A percentile compares a stretch with the other conserved stretches of the same genome.
phyloP scores from a whole-genome alignment of 2,113 vertebrate species.

The Scalopus aquaticus region DNA sequence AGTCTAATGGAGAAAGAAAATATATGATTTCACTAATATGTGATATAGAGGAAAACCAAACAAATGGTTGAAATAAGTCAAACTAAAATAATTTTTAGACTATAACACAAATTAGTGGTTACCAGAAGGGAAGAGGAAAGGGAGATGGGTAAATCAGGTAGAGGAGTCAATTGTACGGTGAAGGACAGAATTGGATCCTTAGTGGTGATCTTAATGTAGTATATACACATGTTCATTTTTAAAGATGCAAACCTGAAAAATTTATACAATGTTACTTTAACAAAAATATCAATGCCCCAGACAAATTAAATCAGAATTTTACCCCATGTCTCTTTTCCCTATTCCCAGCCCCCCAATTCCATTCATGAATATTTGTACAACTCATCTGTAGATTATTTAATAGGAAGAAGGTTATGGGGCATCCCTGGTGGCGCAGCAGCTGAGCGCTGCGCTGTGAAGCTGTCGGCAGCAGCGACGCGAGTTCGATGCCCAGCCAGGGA shows the following conservation, averaged over 20 bases:
- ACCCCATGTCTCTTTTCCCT: not conserved
- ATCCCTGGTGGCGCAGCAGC: too few relatives aligned
- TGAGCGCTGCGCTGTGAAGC: too few relatives aligned
- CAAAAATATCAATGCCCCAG: not conserved
- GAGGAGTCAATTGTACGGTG: too few relatives aligned
- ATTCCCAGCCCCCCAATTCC: not conserved
- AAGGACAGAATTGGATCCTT: too few relatives aligned
- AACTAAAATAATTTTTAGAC: not conserved
- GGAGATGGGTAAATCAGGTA: not conserved
- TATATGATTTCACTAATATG: not conserved
- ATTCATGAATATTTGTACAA: not conserved
- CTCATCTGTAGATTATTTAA: not conserved
- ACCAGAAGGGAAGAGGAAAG: not conserved
- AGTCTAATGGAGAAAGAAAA: not conserved
- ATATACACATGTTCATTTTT: too few relatives aligned
- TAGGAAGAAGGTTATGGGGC: not conserved
- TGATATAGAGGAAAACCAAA: not conserved
- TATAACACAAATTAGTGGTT: not conserved
- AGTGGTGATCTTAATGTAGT: too few relatives aligned
- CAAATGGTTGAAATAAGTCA: not conserved
- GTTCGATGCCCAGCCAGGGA: too few relatives aligned
- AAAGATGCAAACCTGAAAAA: too few relatives aligned
- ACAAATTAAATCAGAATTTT: not conserved
- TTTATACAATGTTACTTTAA: too few relatives aligned
- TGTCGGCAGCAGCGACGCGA: too few relatives aligned